These are phyloP conservation scores for Lathamus discolor DNA, from an alignment of 2,113 vertebrate genomes.

Conservation along the genomic window DNA sequence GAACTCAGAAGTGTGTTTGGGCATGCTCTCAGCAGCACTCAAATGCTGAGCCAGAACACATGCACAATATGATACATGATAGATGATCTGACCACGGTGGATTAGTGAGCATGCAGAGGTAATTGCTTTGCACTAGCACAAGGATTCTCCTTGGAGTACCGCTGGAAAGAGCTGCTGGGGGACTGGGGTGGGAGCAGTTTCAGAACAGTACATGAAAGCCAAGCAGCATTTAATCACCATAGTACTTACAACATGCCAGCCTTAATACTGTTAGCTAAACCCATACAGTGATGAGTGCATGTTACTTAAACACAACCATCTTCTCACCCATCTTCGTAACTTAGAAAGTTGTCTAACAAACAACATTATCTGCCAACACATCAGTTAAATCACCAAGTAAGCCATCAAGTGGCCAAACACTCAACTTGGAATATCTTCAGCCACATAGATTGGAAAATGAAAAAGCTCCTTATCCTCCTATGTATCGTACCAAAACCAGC, in stretches of 20 bases:
- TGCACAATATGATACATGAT: not conserved
- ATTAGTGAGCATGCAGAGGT: not conserved
- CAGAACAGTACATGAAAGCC: not conserved
- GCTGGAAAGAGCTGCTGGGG: not conserved
- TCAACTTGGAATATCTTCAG: slow-evolving; percentile 34
- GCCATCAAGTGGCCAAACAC: slow-evolving; percentile 9
- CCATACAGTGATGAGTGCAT: not conserved
- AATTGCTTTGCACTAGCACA: slow-evolving; percentile 33
- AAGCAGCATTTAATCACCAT: not conserved
- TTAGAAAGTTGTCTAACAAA: slow-evolving; percentile 42
- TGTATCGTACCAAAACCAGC: not conserved
- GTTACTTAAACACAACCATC: not conserved
- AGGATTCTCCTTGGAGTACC: not conserved
- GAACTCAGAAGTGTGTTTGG: not conserved
- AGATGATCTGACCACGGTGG: not conserved
- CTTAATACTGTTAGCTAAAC: not conserved
- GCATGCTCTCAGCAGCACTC: not conserved
- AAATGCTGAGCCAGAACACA: not conserved
- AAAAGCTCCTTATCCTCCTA: slow-evolving; percentile 49
- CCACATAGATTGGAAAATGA: not conserved
- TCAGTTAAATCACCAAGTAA: slow-evolving; percentile 33
- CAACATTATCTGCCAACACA: slow-evolving; percentile 18
- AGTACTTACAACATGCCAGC: not conserved
- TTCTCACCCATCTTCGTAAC: not conserved
- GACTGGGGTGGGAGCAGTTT: not conserved